Evolutionary conservation across 2,888 invertebrate genomes (phyloP), one percentile per base, ranked within the genome.

Genomic region (Aethes cnicana): DNA sequence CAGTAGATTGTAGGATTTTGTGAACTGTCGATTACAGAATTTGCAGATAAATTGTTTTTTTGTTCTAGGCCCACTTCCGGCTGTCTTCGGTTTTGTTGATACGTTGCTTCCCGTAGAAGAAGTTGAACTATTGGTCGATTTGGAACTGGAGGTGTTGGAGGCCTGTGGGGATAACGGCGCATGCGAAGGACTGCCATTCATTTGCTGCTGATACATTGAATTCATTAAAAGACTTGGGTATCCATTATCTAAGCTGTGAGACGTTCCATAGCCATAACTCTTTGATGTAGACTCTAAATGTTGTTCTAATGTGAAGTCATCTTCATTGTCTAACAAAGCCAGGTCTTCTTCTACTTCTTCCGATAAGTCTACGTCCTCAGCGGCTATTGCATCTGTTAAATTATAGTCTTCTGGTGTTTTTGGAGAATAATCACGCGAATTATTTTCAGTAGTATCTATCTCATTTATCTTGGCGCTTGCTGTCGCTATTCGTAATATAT

Each of bases 31-130:
- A 80, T 96, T 96, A 84, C 99, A 99, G 89, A 96, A 99, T 87
- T 97, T 97, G 91, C 99, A 99, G 73, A 99, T 98, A 85, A 98
- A 99, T 83, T 98, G 98, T 82, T 98, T 98, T 88, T 98, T 98
- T 23, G 97, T 97, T 58, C 98, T 91, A 20, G 96, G 94, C 2
- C 94, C 96, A 58, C 94, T 81, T 54, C 80, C 73, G 42, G 81
- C 63, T 3, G 86, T 80, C 66, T 90, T 90, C 59, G 84, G 87
- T 70, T 90, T 89, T 68, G 74, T 84, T 18, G 89, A 81, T 62
- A 88, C 80, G 62, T 84, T 83, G 65, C 89, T 85, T 14, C 81
- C 69, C 17, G 84, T 86, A 14, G 88, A 85, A 4, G 88, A 81
- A 44, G 88, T 80, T 30, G 89, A 85, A 66, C 88, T 84, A 57